These are phyloP conservation scores for Gibbula magus DNA, from an alignment of 2,888 invertebrate species.

Conservation along the genomic window DNA sequence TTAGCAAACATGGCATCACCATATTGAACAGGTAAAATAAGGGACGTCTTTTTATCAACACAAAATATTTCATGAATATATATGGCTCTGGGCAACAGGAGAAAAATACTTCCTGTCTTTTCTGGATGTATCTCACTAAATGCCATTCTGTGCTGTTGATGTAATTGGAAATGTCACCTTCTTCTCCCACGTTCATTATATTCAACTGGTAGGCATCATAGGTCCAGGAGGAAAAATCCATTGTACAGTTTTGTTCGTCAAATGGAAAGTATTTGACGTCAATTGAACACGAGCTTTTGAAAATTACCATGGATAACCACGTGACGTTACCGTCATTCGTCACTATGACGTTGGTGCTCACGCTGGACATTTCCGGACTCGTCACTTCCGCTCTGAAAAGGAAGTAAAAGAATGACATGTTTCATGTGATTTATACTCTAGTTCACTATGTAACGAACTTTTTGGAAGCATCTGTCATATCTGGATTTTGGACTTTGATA, in stretches of 20 bases:
- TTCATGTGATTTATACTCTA: not conserved
- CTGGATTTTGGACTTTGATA: too few species aligned
- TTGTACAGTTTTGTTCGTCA: slow-evolving; percentile 78
- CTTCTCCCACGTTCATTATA: slow-evolving; percentile 80
- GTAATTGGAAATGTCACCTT: slow-evolving; percentile 90
- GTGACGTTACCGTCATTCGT: slow-evolving; percentile 78
- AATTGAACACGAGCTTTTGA: slow-evolving; percentile 78
- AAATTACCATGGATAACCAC: slow-evolving; percentile 79
- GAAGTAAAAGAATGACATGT: not conserved
- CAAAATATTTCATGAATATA: slow-evolving; percentile 77
- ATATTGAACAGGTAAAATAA: slow-evolving; percentile 78
- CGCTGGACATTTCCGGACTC: slow-evolving; percentile 65
- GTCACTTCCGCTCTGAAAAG: slow-evolving; percentile 72
- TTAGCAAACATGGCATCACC: slow-evolving; percentile 79
- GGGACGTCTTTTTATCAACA: slow-evolving; percentile 77
- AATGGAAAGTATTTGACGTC: slow-evolving; percentile 79
- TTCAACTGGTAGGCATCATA: slow-evolving; percentile 77
- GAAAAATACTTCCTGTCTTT: slow-evolving; percentile 78
- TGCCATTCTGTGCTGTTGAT: slow-evolving; percentile 94
- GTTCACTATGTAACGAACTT: too few species aligned
- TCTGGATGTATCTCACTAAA: slow-evolving; percentile 78
- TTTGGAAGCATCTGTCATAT: too few species aligned
- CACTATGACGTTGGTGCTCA: slow-evolving; percentile 79
- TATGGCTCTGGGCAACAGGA: slow-evolving; percentile 76
- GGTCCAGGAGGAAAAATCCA: slow-evolving; percentile 79